Percentiles rank a stretch among this genome's conserved stretches.
These are phyloP conservation scores for Dreissena polymorpha DNA, from an alignment of 1,140 invertebrate genomes.

Conservation along the genomic window DNA sequence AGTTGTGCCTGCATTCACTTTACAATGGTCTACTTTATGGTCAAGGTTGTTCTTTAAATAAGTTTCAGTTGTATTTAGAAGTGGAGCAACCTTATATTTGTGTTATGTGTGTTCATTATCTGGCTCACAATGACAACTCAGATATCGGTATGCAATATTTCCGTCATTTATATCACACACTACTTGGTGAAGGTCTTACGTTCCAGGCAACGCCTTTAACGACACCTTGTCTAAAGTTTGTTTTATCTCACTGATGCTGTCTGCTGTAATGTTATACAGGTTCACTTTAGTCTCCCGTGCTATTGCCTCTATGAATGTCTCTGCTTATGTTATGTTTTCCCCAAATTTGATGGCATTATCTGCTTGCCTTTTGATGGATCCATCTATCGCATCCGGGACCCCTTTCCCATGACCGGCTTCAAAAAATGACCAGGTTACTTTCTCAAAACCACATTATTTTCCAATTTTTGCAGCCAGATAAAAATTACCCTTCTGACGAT, in stretches of 20 bases:
- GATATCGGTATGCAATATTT: constrained; percentile 33
- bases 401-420: constrained; percentile 81
- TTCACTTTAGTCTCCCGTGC: neutral
- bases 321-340: constrained; percentile 16
- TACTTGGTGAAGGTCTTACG: constrained; percentile 49
- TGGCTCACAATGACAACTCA: constrained; percentile 47
- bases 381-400: constrained; percentile 79
- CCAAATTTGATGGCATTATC: constrained; percentile 40
- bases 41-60: neutral
- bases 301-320: constrained; percentile 20
- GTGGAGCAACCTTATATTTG: neutral
- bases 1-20: neutral
- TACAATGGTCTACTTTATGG: neutral
- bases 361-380: constrained; percentile 74
- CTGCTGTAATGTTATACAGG: constrained; percentile 32
- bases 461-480: constrained; percentile 43
- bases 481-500: constrained; percentile 57
- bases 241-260: constrained; percentile 12
- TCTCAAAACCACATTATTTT: constrained; percentile 31
- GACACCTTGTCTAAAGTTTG: neutral
- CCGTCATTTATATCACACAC: constrained; percentile 5
- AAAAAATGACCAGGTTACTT: constrained; percentile 77
- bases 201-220: constrained; percentile 49
- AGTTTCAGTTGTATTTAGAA: neutral
- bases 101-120: constrained; percentile 11